phyloP scores from a whole-genome alignment of 1,140 invertebrate species.

The Coelopa frigida region DNA sequence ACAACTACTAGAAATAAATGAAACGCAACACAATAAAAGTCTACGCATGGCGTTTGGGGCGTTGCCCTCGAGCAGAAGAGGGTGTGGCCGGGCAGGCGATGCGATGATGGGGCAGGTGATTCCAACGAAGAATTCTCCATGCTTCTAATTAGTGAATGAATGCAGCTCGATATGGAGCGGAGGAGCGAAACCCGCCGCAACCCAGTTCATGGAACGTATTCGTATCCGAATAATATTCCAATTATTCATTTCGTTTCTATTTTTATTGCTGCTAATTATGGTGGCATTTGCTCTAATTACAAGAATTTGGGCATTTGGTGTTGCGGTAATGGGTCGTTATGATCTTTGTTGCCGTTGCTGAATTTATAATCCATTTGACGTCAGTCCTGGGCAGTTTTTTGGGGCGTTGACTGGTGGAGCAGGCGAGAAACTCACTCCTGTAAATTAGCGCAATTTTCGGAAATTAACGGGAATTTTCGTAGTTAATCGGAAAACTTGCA shows the following conservation, averaged over 20 bases:
- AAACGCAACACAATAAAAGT: neutral
- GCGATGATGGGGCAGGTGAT: neutral
- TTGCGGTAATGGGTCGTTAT: neutral
- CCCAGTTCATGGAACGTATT: too few relatives aligned
- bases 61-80: neutral
- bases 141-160: neutral
- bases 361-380: neutral
- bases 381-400: neutral
- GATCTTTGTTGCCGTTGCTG: neutral
- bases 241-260: neutral
- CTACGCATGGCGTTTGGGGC: constrained; percentile 1
- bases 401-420: neutral
- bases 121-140: neutral
- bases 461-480: too few relatives aligned
- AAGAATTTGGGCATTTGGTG: constrained; percentile 1
- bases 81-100: constrained; percentile 7
- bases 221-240: neutral
- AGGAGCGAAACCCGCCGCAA: too few relatives aligned
- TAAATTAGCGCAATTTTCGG: too few relatives aligned
- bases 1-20: neutral
- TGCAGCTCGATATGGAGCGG: neutral
- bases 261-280: constrained; percentile 12
- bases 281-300: constrained; percentile 4
- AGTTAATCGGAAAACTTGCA: too few relatives aligned
- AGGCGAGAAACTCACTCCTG: too few relatives aligned